Conservation (phyloP, 1,140 invertebrate genomes). For the Augochlora pura region DNA sequence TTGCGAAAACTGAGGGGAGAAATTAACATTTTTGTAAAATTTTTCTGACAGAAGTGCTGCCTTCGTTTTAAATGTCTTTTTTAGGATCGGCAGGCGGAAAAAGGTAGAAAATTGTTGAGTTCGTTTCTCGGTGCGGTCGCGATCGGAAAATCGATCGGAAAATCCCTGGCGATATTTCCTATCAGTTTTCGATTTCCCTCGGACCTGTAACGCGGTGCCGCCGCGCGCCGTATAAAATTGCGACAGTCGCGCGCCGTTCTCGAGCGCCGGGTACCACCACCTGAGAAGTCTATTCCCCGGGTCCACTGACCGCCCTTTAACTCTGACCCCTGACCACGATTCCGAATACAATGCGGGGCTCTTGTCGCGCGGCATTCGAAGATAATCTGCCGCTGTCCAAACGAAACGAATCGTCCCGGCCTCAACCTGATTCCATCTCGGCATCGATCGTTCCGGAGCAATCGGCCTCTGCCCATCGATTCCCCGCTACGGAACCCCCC, state of each 20-base stretch:
- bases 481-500: neutral
- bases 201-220: no score
- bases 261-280: conserved; percentile 2
- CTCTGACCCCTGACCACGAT: conserved; percentile 42
- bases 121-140: no score
- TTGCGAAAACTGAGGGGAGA: no score
- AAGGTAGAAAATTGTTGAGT: no score
- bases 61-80: no score
- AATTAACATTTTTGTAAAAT: no score
- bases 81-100: no score
- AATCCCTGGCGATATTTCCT: no score
- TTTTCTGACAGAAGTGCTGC: no score
- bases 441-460: conserved; percentile 37
- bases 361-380: conserved; percentile 28
- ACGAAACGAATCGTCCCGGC: conserved; percentile 37
- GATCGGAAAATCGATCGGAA: no score
- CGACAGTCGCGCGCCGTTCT: neutral
- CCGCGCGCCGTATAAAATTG: no score
- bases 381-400: conserved; percentile 51
- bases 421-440: conserved; percentile 60
- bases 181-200: no score
- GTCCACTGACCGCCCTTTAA: conserved; percentile 37
- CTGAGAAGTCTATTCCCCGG: conserved; percentile 34
- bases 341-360: conserved; percentile 39
- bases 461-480: conserved; percentile 43